A percentile compares a stretch with the other conserved stretches of the same genome.
These are phyloP conservation scores for Babylonia areolata DNA, from an alignment of 1,140 invertebrate genomes.

Conservation along the genomic window DNA sequence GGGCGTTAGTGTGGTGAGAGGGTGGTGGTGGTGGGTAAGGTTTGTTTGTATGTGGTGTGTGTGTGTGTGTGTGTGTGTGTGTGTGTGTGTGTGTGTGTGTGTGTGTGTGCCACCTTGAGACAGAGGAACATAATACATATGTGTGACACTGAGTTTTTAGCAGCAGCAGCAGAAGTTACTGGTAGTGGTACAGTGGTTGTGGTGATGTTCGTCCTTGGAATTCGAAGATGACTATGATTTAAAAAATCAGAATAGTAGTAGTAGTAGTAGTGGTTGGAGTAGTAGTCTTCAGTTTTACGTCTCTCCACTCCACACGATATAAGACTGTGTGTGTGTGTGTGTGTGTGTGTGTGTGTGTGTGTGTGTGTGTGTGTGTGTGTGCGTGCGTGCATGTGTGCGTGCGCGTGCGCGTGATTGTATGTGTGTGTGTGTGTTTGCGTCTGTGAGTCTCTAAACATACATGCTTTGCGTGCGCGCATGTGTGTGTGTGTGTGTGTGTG, in stretches of 20 bases:
- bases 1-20: no score
- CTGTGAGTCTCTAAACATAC: not conserved
- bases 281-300: no score
- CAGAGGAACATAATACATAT: no score
- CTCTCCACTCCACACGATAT: no score
- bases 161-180: no score
- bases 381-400: not conserved
- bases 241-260: no score
- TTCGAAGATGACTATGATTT: no score
- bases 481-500: not conserved
- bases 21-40: no score
- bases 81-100: not conserved
- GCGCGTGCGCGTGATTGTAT: not conserved
- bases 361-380: not conserved
- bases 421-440: not conserved
- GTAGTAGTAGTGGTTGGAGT: no score
- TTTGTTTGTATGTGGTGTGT: not conserved
- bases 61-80: not conserved
- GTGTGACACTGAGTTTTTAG: no score
- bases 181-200: no score
- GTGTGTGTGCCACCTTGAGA: not conserved
- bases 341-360: not conserved
- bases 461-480: not conserved
- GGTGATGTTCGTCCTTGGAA: no score
- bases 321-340: not conserved